Conservation (phyloP, 2,797 vertebrate species). For the Triplophysa yarkandensis region DNA sequence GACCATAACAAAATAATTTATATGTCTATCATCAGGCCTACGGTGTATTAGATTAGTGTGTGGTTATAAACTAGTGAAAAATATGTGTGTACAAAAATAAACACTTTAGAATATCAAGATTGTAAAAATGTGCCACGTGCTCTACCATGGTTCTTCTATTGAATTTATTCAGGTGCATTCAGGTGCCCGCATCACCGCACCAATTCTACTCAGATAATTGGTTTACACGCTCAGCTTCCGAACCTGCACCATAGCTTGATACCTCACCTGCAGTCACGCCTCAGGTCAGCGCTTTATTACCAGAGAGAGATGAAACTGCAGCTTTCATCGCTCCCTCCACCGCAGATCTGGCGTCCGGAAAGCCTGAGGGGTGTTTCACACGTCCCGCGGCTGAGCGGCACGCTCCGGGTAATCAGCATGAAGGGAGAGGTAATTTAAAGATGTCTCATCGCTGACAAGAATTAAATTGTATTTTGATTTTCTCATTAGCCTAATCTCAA, state of each 20-base stretch:
- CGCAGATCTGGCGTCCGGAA: constrained; percentile 58
- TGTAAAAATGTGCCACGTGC: not conserved
- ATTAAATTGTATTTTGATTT: constrained; percentile 87
- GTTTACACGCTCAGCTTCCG: constrained; percentile 29
- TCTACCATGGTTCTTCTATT: not conserved
- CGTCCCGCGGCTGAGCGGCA: constrained; percentile 73
- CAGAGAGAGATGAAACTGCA: constrained; percentile 41
- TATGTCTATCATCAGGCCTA: not conserved
- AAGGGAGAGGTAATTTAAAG: constrained; percentile 83
- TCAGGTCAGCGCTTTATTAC: constrained; percentile 43
- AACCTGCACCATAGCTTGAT: constrained; percentile 25
- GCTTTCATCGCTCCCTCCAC: constrained; percentile 34
- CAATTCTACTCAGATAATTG: constrained; percentile 45
- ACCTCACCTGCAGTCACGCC: constrained; percentile 26
- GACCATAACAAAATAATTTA: too few relatives aligned
- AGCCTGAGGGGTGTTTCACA: constrained; percentile 74
- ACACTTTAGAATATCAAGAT: not conserved
- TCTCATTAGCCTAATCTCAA: constrained; percentile 88
- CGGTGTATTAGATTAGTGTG: too few relatives aligned
- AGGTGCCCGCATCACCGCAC: constrained; percentile 7
- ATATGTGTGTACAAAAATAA: too few relatives aligned
- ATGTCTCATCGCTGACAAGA: constrained; percentile 79
- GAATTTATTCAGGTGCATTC: not conserved
- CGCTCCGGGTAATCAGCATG: constrained; percentile 80
- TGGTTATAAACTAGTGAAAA: too few relatives aligned